Evolutionary conservation across 2,797 vertebrate genomes (phyloP).

Genomic region (Rachycentron canadum): DNA sequence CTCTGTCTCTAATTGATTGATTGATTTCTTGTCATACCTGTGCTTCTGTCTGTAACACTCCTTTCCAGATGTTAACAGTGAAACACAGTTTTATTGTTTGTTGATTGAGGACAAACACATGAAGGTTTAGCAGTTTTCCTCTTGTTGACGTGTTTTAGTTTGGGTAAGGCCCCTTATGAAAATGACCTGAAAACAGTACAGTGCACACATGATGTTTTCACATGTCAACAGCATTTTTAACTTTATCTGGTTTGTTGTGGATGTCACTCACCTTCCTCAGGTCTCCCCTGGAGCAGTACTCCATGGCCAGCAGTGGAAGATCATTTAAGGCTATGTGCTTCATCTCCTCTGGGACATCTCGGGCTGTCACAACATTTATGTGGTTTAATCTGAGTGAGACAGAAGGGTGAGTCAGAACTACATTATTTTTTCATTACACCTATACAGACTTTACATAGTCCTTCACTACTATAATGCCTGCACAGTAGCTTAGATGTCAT

Average conservation of each 20-base stretch:
- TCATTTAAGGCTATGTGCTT: constrained; percentile 91
- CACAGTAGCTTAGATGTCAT: background rate
- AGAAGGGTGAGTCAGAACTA: background rate
- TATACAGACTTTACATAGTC: constrained; percentile 2
- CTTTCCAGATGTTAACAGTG: background rate
- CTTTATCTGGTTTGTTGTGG: background rate
- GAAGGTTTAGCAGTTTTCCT: background rate
- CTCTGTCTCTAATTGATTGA: no score
- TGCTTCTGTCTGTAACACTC: no score
- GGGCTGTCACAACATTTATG: constrained; percentile 93
- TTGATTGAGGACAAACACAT: background rate
- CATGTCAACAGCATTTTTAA: background rate
- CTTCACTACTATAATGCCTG: background rate
- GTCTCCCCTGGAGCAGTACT: constrained; percentile 97
- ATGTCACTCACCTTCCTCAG: constrained; percentile 90
- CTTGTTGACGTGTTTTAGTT: background rate
- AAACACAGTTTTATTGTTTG: background rate
- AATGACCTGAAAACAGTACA: background rate
- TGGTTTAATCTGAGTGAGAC: constrained; percentile 90
- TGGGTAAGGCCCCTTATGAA: background rate
- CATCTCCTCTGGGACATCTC: constrained; percentile 95
- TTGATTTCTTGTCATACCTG: no score
- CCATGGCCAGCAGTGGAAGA: constrained; percentile 97
- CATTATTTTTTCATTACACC: constrained; percentile 16
- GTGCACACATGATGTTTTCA: background rate